Conservation (phyloP, 2,888 invertebrate species). For the Ischnus inquisitorius region DNA sequence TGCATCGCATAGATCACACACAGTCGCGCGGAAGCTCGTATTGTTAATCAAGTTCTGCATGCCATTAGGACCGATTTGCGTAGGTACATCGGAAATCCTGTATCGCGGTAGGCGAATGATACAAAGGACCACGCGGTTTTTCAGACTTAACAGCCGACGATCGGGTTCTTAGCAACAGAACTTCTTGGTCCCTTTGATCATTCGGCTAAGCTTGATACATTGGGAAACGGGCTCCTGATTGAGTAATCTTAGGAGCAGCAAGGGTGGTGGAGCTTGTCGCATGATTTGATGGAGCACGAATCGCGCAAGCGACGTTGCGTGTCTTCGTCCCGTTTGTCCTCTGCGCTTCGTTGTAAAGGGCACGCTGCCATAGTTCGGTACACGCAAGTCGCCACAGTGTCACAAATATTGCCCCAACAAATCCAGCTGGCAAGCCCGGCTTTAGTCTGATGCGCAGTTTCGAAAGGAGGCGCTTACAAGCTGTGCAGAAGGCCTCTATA, state of each 20-base stretch:
- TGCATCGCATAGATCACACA: slow-evolving; percentile 25
- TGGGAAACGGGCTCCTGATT: no score
- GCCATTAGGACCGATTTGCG: slow-evolving; percentile 1
- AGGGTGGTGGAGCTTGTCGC: not conserved
- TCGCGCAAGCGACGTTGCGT: not conserved
- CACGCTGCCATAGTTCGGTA: not conserved
- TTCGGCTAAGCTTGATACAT: no score
- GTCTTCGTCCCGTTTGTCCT: not conserved
- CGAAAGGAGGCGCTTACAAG: not conserved
- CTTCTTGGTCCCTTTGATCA: no score
- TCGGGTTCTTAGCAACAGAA: no score
- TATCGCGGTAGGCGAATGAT: not conserved
- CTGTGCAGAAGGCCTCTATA: not conserved
- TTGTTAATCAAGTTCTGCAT: not conserved
- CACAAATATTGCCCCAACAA: not conserved
- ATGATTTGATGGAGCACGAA: not conserved
- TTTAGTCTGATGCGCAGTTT: not conserved
- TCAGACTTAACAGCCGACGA: no score
- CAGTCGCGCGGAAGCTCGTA: not conserved
- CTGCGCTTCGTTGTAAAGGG: not conserved
- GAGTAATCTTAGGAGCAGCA: no score
- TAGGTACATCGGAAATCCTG: not conserved
- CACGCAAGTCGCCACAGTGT: not conserved
- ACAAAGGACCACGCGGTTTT: no score
- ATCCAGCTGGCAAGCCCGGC: not conserved